Conservation (phyloP, 2,797 vertebrate genomes). For the Gallinago stenura region DNA sequence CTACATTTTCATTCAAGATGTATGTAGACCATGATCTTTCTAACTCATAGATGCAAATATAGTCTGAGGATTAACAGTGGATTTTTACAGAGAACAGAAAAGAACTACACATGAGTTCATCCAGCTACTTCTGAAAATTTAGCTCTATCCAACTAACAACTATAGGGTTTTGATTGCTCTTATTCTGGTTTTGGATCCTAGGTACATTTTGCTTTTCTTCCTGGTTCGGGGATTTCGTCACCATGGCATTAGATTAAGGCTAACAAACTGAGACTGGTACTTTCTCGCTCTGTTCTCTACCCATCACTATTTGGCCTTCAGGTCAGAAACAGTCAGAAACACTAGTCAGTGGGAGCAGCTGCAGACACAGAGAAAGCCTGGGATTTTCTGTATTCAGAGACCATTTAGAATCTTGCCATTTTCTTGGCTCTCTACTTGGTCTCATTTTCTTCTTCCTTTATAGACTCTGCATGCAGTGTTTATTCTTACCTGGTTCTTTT, state of each 20-base stretch:
- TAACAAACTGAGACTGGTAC: background rate
- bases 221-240: background rate
- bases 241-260: background rate
- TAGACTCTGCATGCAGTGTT: background rate
- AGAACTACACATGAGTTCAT: background rate
- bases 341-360: background rate
- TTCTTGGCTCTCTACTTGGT: background rate
- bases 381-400: background rate
- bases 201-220: background rate
- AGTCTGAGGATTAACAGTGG: constrained; percentile 42
- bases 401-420: background rate
- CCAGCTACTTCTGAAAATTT: constrained; percentile 2
- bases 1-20: constrained; percentile 47
- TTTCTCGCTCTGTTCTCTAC: background rate
- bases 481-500: background rate
- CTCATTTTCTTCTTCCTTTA: background rate
- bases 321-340: background rate
- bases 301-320: background rate
- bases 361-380: background rate
- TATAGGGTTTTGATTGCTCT: background rate
- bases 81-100: constrained; percentile 19
- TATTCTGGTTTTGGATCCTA: background rate
- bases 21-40: constrained; percentile 13
- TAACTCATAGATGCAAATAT: constrained; percentile 58
- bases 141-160: background rate